These are phyloP conservation scores for Chromis chromis DNA, from an alignment of 2,797 vertebrate genomes.

Conservation along the genomic window DNA sequence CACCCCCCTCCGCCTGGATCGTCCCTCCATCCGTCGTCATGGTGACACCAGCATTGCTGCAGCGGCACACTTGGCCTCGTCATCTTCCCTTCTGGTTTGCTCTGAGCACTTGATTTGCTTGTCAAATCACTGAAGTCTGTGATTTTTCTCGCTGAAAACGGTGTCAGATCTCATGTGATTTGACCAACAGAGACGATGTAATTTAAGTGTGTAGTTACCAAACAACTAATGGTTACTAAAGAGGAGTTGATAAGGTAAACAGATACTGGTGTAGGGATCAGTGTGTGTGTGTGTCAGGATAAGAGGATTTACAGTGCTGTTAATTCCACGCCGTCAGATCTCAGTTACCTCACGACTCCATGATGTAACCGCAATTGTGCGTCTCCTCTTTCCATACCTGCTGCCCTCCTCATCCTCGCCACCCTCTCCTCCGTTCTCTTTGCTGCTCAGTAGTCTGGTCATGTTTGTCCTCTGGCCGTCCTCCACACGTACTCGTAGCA, in stretches of 20 bases:
- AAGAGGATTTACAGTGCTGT: conserved; percentile 58
- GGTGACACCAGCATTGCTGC: conserved; percentile 68
- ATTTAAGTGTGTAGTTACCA: conserved; percentile 9
- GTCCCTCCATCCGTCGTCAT: conserved; percentile 66
- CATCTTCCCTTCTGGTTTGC: conserved; percentile 30
- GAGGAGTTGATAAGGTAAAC: conserved; percentile 2
- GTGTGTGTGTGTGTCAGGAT: conserved; percentile 19
- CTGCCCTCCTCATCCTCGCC: conserved; percentile 24
- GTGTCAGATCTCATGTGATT: neutral
- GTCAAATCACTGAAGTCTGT: conserved; percentile 29
- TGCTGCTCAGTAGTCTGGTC: conserved; percentile 36
- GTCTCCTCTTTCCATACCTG: conserved; percentile 22
- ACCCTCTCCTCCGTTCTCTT: conserved; percentile 21
- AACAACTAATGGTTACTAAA: too few relatives aligned
- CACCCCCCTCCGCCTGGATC: conserved; percentile 26
- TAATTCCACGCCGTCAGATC: conserved; percentile 45
- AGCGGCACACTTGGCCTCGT: conserved; percentile 41
- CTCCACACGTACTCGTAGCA: conserved; percentile 20
- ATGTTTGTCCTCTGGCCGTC: conserved; percentile 56
- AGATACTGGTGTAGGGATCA: conserved; percentile 20
- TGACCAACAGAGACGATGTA: neutral
- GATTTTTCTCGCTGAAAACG: neutral
- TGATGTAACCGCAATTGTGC: conserved; percentile 36
- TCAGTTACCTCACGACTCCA: conserved; percentile 39
- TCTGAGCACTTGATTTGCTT: conserved; percentile 35